Percentiles rank a stretch among this genome's conserved stretches.
Conservation (phyloP, 2,113 vertebrate genomes). For the Rhynchomys soricoides region DNA sequence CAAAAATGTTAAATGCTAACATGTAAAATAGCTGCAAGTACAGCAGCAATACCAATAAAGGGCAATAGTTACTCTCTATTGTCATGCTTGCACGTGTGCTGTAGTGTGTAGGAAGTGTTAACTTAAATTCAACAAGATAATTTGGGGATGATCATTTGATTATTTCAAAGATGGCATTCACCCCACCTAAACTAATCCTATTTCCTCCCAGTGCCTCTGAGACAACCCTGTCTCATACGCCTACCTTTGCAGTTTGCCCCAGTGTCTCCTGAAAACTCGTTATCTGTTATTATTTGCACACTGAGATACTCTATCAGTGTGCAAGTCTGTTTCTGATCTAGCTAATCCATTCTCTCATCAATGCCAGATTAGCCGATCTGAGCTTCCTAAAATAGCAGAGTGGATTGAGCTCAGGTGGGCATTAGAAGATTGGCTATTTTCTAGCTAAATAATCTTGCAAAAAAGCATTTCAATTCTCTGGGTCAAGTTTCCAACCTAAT, state of each 20-base stretch:
- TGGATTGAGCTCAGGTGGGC: background rate
- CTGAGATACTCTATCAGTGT: background rate
- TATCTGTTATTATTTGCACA: conserved; percentile 1
- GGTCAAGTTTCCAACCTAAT: conserved; percentile 17
- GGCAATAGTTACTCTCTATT: background rate
- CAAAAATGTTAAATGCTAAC: background rate
- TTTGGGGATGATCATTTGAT: background rate
- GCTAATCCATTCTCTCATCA: background rate
- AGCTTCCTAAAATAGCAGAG: background rate
- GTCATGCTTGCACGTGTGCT: background rate
- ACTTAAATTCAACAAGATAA: conserved; percentile 5
- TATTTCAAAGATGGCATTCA: conserved; percentile 42
- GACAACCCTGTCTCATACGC: background rate
- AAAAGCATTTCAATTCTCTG: conserved; percentile 12
- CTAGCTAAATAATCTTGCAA: background rate
- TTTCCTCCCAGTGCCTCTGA: background rate
- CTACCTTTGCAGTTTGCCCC: background rate
- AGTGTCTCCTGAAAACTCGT: background rate
- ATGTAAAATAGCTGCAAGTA: background rate
- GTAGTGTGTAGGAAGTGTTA: background rate
- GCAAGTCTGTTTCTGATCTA: conserved; percentile 4
- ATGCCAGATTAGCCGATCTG: background rate
- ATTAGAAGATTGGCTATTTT: background rate
- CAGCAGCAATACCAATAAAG: background rate
- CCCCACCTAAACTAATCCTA: background rate